These are phyloP conservation scores for Sapayoa aenigma DNA, from an alignment of 2,113 vertebrate genomes.

Conservation along the genomic window DNA sequence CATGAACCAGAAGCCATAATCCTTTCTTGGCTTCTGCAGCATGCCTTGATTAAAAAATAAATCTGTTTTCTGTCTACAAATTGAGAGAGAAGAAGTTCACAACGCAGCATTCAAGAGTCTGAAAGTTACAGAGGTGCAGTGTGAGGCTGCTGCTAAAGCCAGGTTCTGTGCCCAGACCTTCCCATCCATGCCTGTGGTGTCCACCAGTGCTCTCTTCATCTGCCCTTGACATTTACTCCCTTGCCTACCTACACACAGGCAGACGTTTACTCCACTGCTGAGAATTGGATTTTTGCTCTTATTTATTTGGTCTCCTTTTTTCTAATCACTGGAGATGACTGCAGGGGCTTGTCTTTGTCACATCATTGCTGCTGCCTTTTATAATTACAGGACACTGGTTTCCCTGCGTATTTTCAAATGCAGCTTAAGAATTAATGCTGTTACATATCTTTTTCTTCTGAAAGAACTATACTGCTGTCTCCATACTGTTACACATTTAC, in stretches of 20 bases:
- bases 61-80: not conserved
- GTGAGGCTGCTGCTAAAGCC: not conserved
- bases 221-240: accelerated
- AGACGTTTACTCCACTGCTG: accelerated
- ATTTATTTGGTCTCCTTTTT: not conserved
- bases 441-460: not conserved
- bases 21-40: conserved; percentile 2
- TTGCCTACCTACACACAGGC: not conserved
- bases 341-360: not conserved
- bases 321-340: not conserved
- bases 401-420: not conserved
- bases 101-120: not conserved
- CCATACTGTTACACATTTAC: not conserved
- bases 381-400: not conserved
- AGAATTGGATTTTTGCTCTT: not conserved
- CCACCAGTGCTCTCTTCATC: not conserved
- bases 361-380: not conserved
- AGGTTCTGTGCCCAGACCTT: not conserved
- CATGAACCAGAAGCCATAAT: not conserved
- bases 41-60: conserved; percentile 12
- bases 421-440: not conserved
- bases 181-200: not conserved
- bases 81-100: not conserved
- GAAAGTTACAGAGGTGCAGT: not conserved
- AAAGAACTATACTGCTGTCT: not conserved